Base-by-base conservation (phyloP, 2,888 invertebrate species). In the Mesorhabditis belari region DNA sequence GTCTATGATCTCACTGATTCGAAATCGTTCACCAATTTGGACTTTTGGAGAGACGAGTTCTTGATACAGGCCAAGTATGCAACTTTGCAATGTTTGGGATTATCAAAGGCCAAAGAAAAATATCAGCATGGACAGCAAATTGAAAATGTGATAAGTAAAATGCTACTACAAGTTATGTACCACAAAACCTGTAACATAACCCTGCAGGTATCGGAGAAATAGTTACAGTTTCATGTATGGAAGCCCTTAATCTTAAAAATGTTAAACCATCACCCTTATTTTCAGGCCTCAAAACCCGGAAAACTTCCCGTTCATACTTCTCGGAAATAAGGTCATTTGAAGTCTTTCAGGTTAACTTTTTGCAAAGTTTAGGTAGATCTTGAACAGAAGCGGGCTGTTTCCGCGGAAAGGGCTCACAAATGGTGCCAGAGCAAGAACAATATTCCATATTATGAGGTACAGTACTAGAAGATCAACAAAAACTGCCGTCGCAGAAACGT, bases 371-470 rank as follows among this genome's bases (percentile, higher is more conserved):
- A 35, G 44, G 44, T 35, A n/a, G 92, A 79, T 62, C 58, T 73
- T 61, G 77, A 77, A 61, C 60, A 71, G 6, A 90, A 89, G 82
- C 87, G 91, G 81, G 88, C 89, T 66, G 92, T 90, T 81, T 85
- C 86, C 83, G 61, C 73, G 21, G 75, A 75, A 60, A 58, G 79
- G 51, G 80, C 96, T 57, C 94, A 96, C 82, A 92, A 94, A 80
- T 99, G 98, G 98, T 98, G 98, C 85, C 92, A 93, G 83, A 89
- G 89, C 77, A 99, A 98, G 86, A 95, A 95, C 83, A 91, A 92
- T 83, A 94, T 98, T 81, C 96, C 98, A 53, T 98, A 95, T 83
- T 99, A 93, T 83, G 98, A 99, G 86, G 76, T 77, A 44, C 26
- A 49, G 28, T 44, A 27, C 23, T 5, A 28, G 9, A 28, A 19